Evolutionary conservation across 2,113 vertebrate species (phyloP), one percentile per base, ranked within the genome.

Genomic region (Acrocephalus arundinaceus): DNA sequence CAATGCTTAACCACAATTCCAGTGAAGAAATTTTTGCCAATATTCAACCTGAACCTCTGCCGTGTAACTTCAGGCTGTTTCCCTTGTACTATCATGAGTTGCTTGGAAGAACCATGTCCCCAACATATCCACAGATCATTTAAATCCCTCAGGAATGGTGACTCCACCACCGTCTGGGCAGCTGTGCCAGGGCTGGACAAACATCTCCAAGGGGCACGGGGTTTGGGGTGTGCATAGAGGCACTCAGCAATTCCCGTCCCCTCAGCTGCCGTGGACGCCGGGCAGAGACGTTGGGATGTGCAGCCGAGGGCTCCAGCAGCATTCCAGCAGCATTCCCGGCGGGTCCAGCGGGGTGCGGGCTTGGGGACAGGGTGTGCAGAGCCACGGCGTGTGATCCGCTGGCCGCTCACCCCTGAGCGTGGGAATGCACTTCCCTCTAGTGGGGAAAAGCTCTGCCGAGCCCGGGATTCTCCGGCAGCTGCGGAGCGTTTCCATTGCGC

Each of bases 371-470:
- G 49, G 49, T 0, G 3, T 7, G 2, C 28, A 2, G 49, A 91
- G 51, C 18, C 62, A 2, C 2, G 14, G 27, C 43, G 0, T 43
- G 49, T 11, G 63, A 63, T 28, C 8, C 1, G 8, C 83, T 9
- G 77, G 24, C 22, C 2, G 30, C 58, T 93, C 85, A 18, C 72
- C 83, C 77, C 33, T 5, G 92, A 87, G 90, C 18, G 37, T 87
- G 96, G 27, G 96, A 95, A 93, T 9, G 92, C 92, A 84, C 96
- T 96, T 96, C 96, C 96, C 96, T 96, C 93, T 97, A 96, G 96
- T 21, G 96, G 96, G 94, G 89, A 95, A 96, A 94, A 49, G 43
- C 94, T 72, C 86, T 1, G 85, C 57, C 65, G 86, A 95, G 84
- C 57, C 24, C 7, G 48, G 37, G 8, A 13, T 55, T 21, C 85